phyloP scores from a whole-genome alignment of 2,113 vertebrate species.

The Choloepus hoffmanni region DNA sequence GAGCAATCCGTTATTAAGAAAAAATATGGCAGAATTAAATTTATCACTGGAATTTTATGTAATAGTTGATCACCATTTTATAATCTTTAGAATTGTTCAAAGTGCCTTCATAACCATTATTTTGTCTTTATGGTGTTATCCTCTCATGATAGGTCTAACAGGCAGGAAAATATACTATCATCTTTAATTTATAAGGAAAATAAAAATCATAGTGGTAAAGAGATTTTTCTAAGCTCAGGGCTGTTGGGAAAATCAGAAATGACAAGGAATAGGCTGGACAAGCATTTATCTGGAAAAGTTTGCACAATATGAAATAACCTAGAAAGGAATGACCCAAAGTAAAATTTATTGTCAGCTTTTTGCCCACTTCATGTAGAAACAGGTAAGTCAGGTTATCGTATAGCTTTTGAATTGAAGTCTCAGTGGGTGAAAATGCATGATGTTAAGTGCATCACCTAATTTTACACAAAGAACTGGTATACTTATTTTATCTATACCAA shows the following conservation, averaged over 20 bases:
- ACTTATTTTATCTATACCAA: neutral
- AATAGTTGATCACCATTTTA: neutral
- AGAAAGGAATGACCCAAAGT: neutral
- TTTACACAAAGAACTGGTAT: neutral
- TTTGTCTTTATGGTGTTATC: neutral
- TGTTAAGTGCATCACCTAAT: neutral
- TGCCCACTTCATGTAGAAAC: neutral
- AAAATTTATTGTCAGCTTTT: neutral
- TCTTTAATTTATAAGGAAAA: neutral
- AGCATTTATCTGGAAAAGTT: neutral
- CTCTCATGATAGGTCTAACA: neutral
- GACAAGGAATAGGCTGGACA: fast-evolving
- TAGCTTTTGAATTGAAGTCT: neutral
- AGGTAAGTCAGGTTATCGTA: too few relatives aligned
- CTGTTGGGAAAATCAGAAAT: neutral
- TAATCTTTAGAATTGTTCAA: neutral
- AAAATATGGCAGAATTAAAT: slow-evolving; percentile 5
- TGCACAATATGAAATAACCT: neutral
- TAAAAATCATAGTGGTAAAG: neutral
- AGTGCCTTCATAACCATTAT: neutral
- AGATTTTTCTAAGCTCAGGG: neutral
- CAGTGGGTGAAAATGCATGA: neutral
- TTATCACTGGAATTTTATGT: neutral
- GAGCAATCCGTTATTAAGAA: slow-evolving; percentile 58
- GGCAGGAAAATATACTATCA: neutral